Base-by-base conservation (phyloP, 2,113 vertebrate genomes). In the Oenanthe oenanthe region DNA sequence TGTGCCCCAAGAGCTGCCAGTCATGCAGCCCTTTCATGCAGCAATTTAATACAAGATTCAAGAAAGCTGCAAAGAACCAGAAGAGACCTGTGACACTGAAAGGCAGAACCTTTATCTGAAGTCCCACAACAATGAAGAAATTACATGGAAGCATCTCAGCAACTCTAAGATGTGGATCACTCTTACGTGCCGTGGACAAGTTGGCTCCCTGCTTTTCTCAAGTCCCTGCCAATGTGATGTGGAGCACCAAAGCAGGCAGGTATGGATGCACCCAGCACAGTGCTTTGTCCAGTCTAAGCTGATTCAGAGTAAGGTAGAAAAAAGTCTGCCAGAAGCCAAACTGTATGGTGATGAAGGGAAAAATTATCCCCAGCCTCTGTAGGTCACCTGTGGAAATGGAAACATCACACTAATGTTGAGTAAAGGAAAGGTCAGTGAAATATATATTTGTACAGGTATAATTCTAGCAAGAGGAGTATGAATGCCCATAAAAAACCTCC, bases 391-490 rank as follows among this genome's bases (percentile, higher is more conserved):
- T 82, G n/a, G 81, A 91, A 87, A 75, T 16, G 0, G 1, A 78
- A 80, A 71, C 2, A 1, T 66, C 34, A 34, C 21, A 26, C 7
- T 47, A 48, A 73, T 20, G 20, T 74, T 75, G 78, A 60, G 17
- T 50, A 65, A 77, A 20, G n/a, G 43, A 95, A 93, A 93, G 47
- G 42, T 18, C 42, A 88, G 56, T 47, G 50, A 76, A 75, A 75
- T 47, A 62, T 14, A 2, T 61, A 50, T 84, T 87, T 92, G 31
- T 45, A 71, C 21, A 58, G 38, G 51, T 74, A 45, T 66, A 61
- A 79, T 57, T 77, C 67, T 53, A 66, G 58, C n/a, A 83, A 88
- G 21, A 88, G 42, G 58, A 85, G 79, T 48, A 48, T 7, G 17
- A 81, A 75, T 43, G 36, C 29, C 40, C 47, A 48, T n/a, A 42